phyloP scores from a whole-genome alignment of 1,140 invertebrate species.

The Chionoecetes opilio region DNA sequence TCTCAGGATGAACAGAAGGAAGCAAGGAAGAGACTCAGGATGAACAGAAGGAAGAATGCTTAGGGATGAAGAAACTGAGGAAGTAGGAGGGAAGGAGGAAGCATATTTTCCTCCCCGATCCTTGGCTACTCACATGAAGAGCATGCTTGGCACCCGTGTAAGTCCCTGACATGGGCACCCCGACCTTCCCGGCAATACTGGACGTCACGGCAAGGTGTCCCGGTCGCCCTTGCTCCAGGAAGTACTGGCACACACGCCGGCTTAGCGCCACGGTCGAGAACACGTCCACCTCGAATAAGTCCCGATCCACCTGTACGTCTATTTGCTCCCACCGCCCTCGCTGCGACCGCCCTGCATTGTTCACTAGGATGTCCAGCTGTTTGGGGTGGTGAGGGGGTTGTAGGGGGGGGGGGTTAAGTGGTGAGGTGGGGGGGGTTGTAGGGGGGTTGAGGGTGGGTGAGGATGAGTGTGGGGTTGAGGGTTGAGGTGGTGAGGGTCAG shows the following conservation, averaged over 20 bases:
- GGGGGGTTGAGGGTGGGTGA: no score
- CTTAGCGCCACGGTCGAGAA: constrained; percentile 90
- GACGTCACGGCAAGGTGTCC: constrained; percentile 89
- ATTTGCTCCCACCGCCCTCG: constrained; percentile 91
- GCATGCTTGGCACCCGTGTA: constrained; percentile 93
- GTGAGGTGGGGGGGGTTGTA: no score
- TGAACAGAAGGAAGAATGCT: no score
- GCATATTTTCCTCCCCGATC: no score
- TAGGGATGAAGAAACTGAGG: no score
- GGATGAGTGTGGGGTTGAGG: no score
- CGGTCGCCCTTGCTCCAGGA: constrained; percentile 82
- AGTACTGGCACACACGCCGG: constrained; percentile 86
- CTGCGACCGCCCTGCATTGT: constrained; percentile 93
- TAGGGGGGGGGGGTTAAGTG: no score
- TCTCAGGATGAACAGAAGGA: no score
- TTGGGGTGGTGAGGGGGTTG: no score
- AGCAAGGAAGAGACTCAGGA: no score
- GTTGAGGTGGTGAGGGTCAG: no score
- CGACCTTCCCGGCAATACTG: constrained; percentile 89
- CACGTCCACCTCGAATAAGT: constrained; percentile 93
- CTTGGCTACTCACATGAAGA: constrained; percentile 90
- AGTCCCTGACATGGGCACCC: constrained; percentile 89
- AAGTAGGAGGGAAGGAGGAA: no score
- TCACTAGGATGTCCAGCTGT: constrained; percentile 91
- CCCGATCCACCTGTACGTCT: constrained; percentile 89